Evolutionary conservation across 2,888 invertebrate genomes (phyloP), one percentile per base, ranked within the genome.

Genomic region (Andrena bicolor): DNA sequence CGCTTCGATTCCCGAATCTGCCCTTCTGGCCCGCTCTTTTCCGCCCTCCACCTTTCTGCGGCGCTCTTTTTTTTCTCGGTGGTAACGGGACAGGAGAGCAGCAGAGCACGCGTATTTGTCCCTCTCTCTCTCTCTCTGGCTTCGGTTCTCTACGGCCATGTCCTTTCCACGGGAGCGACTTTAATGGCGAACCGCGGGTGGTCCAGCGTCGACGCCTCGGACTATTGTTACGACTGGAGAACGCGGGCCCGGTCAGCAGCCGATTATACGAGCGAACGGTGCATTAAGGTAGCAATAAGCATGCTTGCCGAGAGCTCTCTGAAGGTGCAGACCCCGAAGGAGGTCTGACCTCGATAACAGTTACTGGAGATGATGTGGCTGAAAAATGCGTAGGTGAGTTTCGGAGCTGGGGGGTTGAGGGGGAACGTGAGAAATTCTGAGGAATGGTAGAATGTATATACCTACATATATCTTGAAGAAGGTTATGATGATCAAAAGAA

Each of bases 131-230:
- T 63, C 77, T 53, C 77, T n/a, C n/a, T 76, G 80, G 60, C 32
- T 66, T 35, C 16, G 41, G 4, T 41, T 49, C 73, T 51, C 49
- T 58, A 56, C 51, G 7, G 23, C 20, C 56, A 41, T 65, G 20
- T 76, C 81, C 70, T 78, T 74, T 82, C 78, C 78, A 65, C 80
- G 70, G 82, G 81, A 80, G 87, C 80, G 73, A 82, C 82, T 90
- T 90, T 92, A 92, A 92, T 90, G 90, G 91, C 73, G 82, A 90
- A 78, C 91, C 86, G 80, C 91, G 92, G 91, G 92, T 92, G 92
- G 92, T 92, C 92, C 91, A 72, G 66, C 87, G 82, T 85, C 87
- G 85, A 88, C 84, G 88, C 89, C 90, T 92, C 86, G 80, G 90
- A 90, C 91, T 90, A 91, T 92, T 92, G 92, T 92, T 92, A 89